A percentile compares a stretch with the other conserved stretches of the same genome.
phyloP scores from a whole-genome alignment of 2,113 vertebrate species.

The Crotalus helleri region DNA sequence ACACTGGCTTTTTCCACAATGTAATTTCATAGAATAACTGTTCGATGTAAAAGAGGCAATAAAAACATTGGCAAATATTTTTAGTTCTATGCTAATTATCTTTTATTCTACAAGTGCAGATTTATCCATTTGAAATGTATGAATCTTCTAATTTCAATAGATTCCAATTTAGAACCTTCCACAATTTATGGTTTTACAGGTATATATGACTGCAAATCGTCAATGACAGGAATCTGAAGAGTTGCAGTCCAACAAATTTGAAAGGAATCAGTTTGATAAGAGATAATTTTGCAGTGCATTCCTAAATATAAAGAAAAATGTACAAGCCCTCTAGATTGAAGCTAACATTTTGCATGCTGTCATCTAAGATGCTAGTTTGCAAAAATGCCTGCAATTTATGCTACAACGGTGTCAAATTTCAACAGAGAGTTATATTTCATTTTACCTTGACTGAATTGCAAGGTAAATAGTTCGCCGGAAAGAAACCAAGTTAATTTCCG shows the following conservation, averaged over 20 bases:
- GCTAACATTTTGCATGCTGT: background rate
- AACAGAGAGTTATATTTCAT: background rate
- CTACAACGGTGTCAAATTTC: background rate
- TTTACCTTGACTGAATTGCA: constrained; percentile 97
- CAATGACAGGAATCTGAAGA: background rate
- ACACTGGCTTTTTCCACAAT: background rate
- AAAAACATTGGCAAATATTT: background rate
- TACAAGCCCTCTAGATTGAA: background rate
- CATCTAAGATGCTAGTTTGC: background rate
- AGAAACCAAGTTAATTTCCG: constrained; percentile 95
- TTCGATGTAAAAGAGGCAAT: background rate
- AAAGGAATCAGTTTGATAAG: background rate
- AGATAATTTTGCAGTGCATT: background rate
- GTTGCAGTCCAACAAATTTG: background rate
- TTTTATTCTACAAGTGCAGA: background rate
- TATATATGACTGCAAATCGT: background rate
- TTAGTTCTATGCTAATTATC: background rate
- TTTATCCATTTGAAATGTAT: background rate
- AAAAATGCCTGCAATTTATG: background rate
- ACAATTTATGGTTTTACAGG: background rate
- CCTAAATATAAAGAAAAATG: background rate
- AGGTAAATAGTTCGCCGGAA: constrained; percentile 98
- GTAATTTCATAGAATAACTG: background rate
- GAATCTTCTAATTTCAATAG: background rate
- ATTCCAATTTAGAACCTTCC: background rate